Percentiles rank a stretch among this genome's conserved stretches.
Conservation (phyloP, 2,113 vertebrate genomes). For the Tetrao urogallus region DNA sequence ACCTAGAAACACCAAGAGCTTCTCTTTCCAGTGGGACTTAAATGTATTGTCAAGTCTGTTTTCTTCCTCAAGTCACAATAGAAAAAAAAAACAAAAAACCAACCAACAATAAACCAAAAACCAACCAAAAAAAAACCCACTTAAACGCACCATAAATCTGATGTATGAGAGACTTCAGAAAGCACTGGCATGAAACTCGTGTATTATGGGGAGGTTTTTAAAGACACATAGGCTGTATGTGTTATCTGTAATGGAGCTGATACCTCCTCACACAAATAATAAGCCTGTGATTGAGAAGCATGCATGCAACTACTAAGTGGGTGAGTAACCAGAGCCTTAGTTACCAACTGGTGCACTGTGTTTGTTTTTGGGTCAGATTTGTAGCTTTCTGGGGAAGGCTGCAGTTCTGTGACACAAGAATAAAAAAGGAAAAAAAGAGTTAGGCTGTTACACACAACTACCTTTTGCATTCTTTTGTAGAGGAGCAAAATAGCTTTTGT, state of each 20-base stretch:
- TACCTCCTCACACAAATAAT: background rate
- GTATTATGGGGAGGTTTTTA: background rate
- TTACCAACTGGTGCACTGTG: background rate
- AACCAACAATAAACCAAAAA: no score
- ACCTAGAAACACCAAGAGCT: background rate
- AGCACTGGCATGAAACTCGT: accelerated
- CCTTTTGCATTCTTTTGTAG: background rate
- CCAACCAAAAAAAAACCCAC: background rate
- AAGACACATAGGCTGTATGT: background rate
- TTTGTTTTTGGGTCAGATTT: background rate
- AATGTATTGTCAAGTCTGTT: background rate
- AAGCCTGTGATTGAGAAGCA: background rate
- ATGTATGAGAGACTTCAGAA: background rate
- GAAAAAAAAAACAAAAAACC: background rate
- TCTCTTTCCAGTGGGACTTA: background rate
- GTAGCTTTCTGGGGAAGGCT: background rate
- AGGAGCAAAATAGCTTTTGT: background rate
- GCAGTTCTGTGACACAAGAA: background rate
- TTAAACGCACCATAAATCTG: background rate
- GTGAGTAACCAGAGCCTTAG: background rate
- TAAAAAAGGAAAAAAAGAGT: background rate
- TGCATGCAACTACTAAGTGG: background rate
- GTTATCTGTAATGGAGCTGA: background rate
- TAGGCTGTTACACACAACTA: background rate
- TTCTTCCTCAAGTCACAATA: accelerated